Percentiles rank a stretch among this genome's conserved stretches.
These are phyloP conservation scores for Polyommatus iphigenia DNA, from an alignment of 2,888 invertebrate genomes.

Conservation along the genomic window DNA sequence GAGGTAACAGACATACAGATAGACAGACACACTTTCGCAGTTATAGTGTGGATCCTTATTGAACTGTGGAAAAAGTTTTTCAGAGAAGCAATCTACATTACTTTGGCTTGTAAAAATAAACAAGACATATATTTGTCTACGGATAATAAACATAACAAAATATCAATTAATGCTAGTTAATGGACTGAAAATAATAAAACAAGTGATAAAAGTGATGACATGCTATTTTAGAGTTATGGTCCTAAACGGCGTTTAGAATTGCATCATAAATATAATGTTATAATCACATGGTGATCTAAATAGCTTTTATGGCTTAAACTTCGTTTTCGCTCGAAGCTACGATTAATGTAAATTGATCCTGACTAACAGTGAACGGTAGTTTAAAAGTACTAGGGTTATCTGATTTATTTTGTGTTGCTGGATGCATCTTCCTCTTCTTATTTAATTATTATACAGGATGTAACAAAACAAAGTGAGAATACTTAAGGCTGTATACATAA, in stretches of 20 bases:
- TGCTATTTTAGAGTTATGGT: slow-evolving; percentile 30
- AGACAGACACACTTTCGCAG: too few species aligned
- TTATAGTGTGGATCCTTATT: too few species aligned
- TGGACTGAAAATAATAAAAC: slow-evolving; percentile 42
- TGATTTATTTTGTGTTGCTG: not conserved
- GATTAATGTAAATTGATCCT: slow-evolving; percentile 1
- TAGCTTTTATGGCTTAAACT: slow-evolving; percentile 38
- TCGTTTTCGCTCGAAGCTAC: not conserved
- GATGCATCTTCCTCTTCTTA: too few species aligned
- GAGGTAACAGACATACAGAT: too few species aligned
- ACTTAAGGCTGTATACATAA: too few species aligned
- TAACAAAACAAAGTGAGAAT: too few species aligned
- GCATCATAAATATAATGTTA: slow-evolving; percentile 44
- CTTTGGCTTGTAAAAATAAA: not conserved
- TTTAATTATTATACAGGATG: too few species aligned
- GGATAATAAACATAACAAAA: slow-evolving; percentile 8
- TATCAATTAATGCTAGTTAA: slow-evolving; percentile 36
- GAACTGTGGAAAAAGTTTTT: too few species aligned
- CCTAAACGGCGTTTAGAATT: slow-evolving; percentile 26
- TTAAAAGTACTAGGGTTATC: not conserved
- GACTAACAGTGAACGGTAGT: not conserved
- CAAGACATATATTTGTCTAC: not conserved
- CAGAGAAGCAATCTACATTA: not conserved
- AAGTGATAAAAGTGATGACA: slow-evolving; percentile 39
- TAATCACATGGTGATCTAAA: slow-evolving; percentile 44